phyloP scores from a whole-genome alignment of 37 sponge, comb jelly and placozoan species.

The Cliona cf. orientalis region DNA sequence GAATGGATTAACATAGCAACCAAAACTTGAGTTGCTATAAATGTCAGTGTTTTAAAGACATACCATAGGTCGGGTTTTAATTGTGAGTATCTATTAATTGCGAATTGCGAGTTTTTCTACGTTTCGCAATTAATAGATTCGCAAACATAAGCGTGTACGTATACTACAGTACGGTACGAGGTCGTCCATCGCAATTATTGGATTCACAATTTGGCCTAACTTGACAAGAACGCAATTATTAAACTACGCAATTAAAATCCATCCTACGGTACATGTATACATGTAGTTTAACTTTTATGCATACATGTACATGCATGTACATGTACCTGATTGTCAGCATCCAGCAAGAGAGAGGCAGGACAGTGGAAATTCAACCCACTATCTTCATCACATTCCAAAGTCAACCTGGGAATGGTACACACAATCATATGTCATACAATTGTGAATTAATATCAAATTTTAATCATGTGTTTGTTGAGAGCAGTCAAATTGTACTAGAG shows the following conservation, averaged over 20 bases:
- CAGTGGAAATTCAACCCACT: conserved; percentile 23
- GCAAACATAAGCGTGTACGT: too few relatives aligned
- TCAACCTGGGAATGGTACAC: conserved; percentile 13
- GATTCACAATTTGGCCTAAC: too few relatives aligned
- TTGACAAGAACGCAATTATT: too few relatives aligned
- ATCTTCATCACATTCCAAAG: conserved; percentile 47
- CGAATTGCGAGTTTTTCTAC: too few relatives aligned
- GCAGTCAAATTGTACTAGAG: neutral
- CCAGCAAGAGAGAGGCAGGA: conserved; percentile 42
- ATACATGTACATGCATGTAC: neutral
- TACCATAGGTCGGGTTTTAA: too few relatives aligned
- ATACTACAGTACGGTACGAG: too few relatives aligned
- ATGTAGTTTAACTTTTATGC: neutral
- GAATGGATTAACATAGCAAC: neutral
- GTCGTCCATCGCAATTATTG: too few relatives aligned
- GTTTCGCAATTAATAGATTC: too few relatives aligned
- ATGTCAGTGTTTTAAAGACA: neutral
- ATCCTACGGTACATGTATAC: too few relatives aligned
- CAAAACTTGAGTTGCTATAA: neutral
- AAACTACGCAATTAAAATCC: too few relatives aligned
- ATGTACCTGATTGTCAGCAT: neutral
- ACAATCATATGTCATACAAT: neutral
- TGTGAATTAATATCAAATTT: neutral
- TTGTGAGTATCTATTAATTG: too few relatives aligned
- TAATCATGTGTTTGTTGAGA: neutral